These are phyloP conservation scores for Echeneis naucrates DNA, from an alignment of 2,797 vertebrate species.

Conservation along the genomic window DNA sequence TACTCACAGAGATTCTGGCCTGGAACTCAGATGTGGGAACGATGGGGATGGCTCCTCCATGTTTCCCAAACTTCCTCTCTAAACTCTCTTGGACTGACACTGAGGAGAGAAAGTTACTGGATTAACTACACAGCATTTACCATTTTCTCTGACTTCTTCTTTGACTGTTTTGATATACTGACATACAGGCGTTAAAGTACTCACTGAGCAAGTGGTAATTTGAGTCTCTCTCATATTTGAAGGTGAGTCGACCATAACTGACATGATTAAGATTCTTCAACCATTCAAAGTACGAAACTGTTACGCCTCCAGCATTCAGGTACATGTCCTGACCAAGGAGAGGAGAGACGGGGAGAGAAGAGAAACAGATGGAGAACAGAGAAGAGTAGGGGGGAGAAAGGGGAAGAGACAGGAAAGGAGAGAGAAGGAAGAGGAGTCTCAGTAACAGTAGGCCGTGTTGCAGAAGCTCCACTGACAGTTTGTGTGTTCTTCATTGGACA, in stretches of 20 bases:
- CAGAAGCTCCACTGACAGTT: background rate
- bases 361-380: no score
- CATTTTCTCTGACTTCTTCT: no score
- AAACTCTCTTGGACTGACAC: slow-evolving; percentile 99
- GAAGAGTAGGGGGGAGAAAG: background rate
- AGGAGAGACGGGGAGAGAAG: background rate
- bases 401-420: background rate
- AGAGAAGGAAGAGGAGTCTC: background rate
- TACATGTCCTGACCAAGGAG: slow-evolving; percentile 90
- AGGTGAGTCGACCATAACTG: slow-evolving; percentile 97
- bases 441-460: no score
- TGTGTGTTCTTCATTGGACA: background rate
- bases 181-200: background rate
- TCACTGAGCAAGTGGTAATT: slow-evolving; percentile 98
- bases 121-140: no score
- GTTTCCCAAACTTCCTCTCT: slow-evolving; percentile 98
- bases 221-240: slow-evolving; percentile 98
- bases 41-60: slow-evolving; percentile 92
- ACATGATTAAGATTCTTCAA: slow-evolving; percentile 98
- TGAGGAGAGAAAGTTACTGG: slow-evolving; percentile 54
- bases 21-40: slow-evolving; percentile 97
- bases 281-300: slow-evolving; percentile 98
- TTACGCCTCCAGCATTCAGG: slow-evolving; percentile 96
- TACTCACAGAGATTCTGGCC: slow-evolving; percentile 92
- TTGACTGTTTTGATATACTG: no score